Base-by-base conservation (phyloP, 2,888 invertebrate species). In the Pandemis cinnamomeana region DNA sequence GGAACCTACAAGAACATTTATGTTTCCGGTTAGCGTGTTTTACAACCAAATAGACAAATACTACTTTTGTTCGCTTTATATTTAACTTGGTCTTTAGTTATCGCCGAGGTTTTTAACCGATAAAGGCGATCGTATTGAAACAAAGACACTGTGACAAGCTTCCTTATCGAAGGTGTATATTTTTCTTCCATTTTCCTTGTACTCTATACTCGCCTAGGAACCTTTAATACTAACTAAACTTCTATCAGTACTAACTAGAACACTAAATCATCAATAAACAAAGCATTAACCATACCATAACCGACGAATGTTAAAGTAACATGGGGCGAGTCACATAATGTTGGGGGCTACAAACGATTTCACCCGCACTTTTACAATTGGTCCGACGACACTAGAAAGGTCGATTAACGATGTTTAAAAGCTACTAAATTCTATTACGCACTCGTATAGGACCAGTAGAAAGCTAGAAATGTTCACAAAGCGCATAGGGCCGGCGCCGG, bases 31-130 rank as follows among this genome's bases (percentile, higher is more conserved):
- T 2, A 2, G 27, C 27, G 27, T 36, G 27, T 36, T 4, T 36
- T 36, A 36, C 27, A 20, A 20, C 20, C 20, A 20, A 20, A 20
- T 20, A 20, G 20, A 1, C 20, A 20, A 20, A 20, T 20, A 20
- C 20, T 20, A 20, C 20, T 2, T 36, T 36, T 53, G 53, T 53
- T 15, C 7, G 53, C n/a, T 53, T 53, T n/a, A 53, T 5, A 53
- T 7, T 36, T 36, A 36, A 55, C 55, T 44, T 20, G 13, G 2
- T 11, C 6, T 46, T 20, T n/a, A 62, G 42, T 53, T 64, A 11
- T 11, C 8, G n/a, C 7, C 5, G n/a, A 64, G 58, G 69, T 36
- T 69, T 48, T 58, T 64, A 68, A 69, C 72, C 53, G 72, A 72
- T 72, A 72, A 48, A 48, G 46, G n/a, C 20, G n/a, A 42, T 64